These are phyloP conservation scores for Brachyistius frenatus DNA, from an alignment of 2,113 vertebrate species.

Conservation along the genomic window DNA sequence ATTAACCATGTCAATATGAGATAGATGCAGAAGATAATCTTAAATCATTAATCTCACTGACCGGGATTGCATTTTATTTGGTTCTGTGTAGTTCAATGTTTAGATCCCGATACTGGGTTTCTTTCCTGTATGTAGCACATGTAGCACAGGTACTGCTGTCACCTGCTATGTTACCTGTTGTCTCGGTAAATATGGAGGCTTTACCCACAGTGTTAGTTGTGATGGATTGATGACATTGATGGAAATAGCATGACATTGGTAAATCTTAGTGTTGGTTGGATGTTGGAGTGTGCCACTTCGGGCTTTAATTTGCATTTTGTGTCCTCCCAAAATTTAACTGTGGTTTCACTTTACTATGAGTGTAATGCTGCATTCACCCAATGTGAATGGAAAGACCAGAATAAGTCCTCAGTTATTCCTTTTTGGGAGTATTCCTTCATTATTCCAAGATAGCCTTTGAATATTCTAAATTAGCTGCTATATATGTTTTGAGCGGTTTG, in stretches of 20 bases:
- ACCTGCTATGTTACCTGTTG: neutral
- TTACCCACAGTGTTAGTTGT: neutral
- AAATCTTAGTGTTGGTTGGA: neutral
- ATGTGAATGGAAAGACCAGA: too few species aligned
- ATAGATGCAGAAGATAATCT: conserved; percentile 35
- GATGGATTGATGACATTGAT: neutral
- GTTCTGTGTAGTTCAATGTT: neutral
- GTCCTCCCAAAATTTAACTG: too few species aligned
- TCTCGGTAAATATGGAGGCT: neutral
- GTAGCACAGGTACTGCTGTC: neutral
- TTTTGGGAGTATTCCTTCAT: too few species aligned
- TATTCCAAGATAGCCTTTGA: too few species aligned
- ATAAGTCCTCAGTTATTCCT: too few species aligned
- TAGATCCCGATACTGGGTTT: neutral
- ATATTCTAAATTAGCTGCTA: too few species aligned
- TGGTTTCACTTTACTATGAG: too few species aligned
- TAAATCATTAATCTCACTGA: conserved; percentile 32
- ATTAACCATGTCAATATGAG: conserved; percentile 52
- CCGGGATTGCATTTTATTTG: neutral
- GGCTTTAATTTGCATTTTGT: too few species aligned
- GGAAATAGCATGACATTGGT: neutral
- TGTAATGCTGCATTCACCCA: too few species aligned
- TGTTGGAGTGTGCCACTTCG: too few species aligned
- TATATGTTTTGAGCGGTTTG: too few species aligned
- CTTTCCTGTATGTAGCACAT: neutral